Evolutionary conservation across 2,888 invertebrate species (phyloP).

Genomic region (Agapostemon virescens): DNA sequence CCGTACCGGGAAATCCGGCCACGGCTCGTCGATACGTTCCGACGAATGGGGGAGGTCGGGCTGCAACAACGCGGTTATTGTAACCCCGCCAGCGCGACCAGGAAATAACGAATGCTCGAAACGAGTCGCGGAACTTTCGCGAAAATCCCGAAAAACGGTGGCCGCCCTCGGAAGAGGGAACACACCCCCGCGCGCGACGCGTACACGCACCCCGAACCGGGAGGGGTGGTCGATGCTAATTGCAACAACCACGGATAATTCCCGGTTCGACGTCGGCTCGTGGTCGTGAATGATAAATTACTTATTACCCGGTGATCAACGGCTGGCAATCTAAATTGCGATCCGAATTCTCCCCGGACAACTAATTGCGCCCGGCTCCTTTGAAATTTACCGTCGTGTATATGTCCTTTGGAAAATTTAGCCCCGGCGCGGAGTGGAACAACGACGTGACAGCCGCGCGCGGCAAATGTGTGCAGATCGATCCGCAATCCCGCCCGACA

Average conservation of each 20-base stretch:
- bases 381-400: constrained; percentile 40
- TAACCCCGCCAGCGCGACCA: not conserved
- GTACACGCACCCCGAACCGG: not conserved
- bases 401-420: constrained; percentile 44
- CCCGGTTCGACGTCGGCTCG: constrained; percentile 13
- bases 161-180: not conserved
- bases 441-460: constrained; percentile 17
- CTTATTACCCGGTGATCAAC: constrained; percentile 38
- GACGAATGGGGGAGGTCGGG: constrained; percentile 24
- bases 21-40: constrained; percentile 10
- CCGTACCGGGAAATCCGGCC: constrained; percentile 25
- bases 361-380: constrained; percentile 46
- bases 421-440: not conserved
- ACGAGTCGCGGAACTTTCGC: constrained; percentile 10
- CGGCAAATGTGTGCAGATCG: constrained; percentile 1
- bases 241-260: constrained; percentile 26
- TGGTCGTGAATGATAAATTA: constrained; percentile 47
- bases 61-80: constrained; percentile 12
- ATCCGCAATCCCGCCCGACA: constrained; percentile 17
- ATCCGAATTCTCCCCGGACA: constrained; percentile 30
- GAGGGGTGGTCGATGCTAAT: constrained; percentile 22
- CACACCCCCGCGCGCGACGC: too few species aligned
- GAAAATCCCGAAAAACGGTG: constrained; percentile 5
- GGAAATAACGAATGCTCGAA: constrained; percentile 9
- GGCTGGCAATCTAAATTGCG: constrained; percentile 44